Percentiles rank a stretch among this genome's conserved stretches.
Conservation (phyloP, 2,888 invertebrate genomes). For the Microdon myrmicae region DNA sequence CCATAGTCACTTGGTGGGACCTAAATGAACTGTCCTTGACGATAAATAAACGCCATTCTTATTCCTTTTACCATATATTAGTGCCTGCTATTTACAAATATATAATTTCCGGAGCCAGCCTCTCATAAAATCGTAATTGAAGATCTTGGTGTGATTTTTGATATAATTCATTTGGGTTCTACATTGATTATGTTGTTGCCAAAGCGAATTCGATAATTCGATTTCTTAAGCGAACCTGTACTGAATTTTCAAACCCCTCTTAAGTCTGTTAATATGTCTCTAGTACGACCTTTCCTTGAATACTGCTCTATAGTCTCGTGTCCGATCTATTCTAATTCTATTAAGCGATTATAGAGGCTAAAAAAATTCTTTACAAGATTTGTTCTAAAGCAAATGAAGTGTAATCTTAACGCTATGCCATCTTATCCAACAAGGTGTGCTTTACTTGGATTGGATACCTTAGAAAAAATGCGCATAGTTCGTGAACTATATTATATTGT, state of each 20-base stretch:
- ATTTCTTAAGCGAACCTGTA: constrained; percentile 3
- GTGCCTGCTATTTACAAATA: neutral
- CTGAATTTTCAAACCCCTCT: constrained; percentile 10
- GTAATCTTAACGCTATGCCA: neutral
- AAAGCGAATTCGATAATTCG: constrained; percentile 6
- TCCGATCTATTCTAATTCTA: neutral
- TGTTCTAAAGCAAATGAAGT: neutral
- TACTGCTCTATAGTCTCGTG: constrained; percentile 5
- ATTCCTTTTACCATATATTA: neutral
- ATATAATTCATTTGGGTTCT: constrained; percentile 3
- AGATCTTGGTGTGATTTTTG: constrained; percentile 18
- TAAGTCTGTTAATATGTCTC: constrained; percentile 5
- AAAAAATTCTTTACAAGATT: constrained; percentile 5
- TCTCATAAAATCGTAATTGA: constrained; percentile 1
- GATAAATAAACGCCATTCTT: neutral
- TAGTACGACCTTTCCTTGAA: constrained; percentile 7
- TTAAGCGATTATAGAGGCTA: neutral
- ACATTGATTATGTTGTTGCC: constrained; percentile 7
- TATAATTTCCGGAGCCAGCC: neutral
- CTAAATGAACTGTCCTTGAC: neutral
- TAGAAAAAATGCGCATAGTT: too few species aligned
- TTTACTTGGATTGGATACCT: too few species aligned
- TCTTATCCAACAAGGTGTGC: too few species aligned
- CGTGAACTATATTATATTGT: constrained; percentile 6
- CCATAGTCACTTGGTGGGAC: constrained; percentile 1